A percentile compares a stretch with the other conserved stretches of the same genome.
Conservation (phyloP, 2,113 vertebrate species). For the Proteles cristata region DNA sequence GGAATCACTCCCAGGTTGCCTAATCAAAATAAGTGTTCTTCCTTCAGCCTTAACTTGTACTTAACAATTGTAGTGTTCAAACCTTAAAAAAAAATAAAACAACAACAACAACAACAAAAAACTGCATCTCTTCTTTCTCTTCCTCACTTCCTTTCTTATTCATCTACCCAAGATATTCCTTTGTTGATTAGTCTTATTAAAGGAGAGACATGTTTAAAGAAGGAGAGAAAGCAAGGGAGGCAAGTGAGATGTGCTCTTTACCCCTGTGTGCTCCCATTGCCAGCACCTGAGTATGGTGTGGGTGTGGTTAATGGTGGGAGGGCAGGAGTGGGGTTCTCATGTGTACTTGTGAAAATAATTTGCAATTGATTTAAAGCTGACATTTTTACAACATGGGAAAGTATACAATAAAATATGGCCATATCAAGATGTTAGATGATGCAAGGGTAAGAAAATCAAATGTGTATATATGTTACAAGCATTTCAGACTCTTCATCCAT, state of each 20-base stretch:
- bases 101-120: background rate
- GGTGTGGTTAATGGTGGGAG: background rate
- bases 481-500: background rate
- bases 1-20: background rate
- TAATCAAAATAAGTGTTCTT: background rate
- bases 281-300: no score
- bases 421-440: background rate
- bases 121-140: background rate
- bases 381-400: background rate
- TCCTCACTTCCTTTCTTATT: background rate
- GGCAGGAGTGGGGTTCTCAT: fast-evolving
- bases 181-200: background rate
- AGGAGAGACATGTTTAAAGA: background rate
- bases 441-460: background rate
- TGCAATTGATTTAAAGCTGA: background rate
- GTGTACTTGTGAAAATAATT: background rate
- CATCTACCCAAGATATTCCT: background rate
- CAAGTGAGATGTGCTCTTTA: background rate
- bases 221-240: background rate
- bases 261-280: fast-evolving
- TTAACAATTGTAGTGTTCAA: background rate
- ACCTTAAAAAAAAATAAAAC: background rate
- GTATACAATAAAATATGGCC: background rate
- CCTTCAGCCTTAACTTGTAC: background rate
- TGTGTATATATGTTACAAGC: background rate